phyloP scores from a whole-genome alignment of 2,888 invertebrate species.

The Sialis fuliginosa region DNA sequence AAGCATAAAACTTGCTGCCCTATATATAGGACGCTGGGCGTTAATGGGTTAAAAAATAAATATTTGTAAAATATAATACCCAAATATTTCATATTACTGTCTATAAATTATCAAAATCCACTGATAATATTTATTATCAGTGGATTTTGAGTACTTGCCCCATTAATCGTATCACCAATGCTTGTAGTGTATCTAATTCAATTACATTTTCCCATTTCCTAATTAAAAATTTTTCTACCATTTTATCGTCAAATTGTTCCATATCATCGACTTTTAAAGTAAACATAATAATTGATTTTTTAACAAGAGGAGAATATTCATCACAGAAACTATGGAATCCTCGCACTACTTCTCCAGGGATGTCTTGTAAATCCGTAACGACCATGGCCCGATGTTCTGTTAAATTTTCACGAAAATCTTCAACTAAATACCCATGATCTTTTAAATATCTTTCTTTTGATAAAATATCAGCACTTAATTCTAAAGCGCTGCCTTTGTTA shows the following conservation, averaged over 20 bases:
- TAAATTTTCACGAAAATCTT: constrained; percentile 14
- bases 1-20: too few relatives aligned
- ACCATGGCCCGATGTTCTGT: constrained; percentile 18
- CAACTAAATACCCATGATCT: constrained; percentile 19
- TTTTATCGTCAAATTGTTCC: constrained; percentile 12
- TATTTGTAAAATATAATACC: too few relatives aligned
- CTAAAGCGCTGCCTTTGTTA: constrained; percentile 13
- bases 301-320: constrained; percentile 27
- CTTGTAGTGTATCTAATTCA: too few relatives aligned
- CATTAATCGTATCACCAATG: too few relatives aligned
- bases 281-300: constrained; percentile 25
- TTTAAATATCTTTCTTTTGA: constrained; percentile 14
- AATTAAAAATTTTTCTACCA: constrained; percentile 21
- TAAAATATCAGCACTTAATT: constrained; percentile 17
- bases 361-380: constrained; percentile 20
- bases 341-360: constrained; percentile 23
- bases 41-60: too few relatives aligned
- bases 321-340: constrained; percentile 40
- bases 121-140: too few relatives aligned
- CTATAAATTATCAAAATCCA: too few relatives aligned
- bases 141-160: too few relatives aligned
- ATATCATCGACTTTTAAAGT: constrained; percentile 21
- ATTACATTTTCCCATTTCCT: constrained; percentile 15
- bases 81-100: too few relatives aligned
- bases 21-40: too few relatives aligned